phyloP scores from a whole-genome alignment of 2,888 invertebrate genomes.

The Caenorhabditis wallacei region DNA sequence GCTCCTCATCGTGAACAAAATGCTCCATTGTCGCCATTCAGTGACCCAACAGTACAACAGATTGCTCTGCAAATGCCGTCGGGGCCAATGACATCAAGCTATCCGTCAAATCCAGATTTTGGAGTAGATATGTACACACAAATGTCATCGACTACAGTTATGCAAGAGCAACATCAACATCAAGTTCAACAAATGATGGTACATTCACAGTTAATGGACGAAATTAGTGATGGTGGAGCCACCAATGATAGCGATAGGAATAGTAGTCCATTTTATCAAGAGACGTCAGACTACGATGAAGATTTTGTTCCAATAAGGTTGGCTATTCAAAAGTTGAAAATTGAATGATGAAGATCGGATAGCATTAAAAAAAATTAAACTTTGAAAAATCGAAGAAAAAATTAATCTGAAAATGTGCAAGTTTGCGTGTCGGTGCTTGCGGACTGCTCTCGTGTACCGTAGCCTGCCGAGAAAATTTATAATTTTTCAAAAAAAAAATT shows the following conservation, averaged over 20 bases:
- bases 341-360: too few relatives aligned
- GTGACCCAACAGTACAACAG: conserved; percentile 20
- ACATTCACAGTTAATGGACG: conserved; percentile 44
- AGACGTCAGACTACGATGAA: conserved; percentile 71
- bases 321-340: background rate
- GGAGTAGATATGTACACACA: conserved; percentile 45
- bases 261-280: conserved; percentile 70
- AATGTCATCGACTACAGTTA: too few relatives aligned
- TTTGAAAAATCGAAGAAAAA: background rate
- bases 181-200: conserved; percentile 22
- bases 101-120: conserved; percentile 26
- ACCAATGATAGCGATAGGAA: conserved; percentile 71
- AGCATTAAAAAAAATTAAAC: background rate
- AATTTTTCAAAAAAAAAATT: too few relatives aligned
- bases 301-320: conserved; percentile 71
- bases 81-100: conserved; percentile 22
- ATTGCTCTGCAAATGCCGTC: conserved; percentile 42
- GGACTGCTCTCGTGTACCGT: too few relatives aligned
- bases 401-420: too few relatives aligned
- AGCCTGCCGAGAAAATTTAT: too few relatives aligned
- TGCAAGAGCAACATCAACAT: conserved; percentile 10
- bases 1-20: conserved; percentile 11
- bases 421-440: too few relatives aligned
- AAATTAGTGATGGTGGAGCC: conserved; percentile 61
- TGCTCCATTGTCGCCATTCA: conserved; percentile 43